Percentiles rank a stretch among this genome's conserved stretches.
phyloP scores from a whole-genome alignment of 2,888 invertebrate species.

The Rosalia funebris region DNA sequence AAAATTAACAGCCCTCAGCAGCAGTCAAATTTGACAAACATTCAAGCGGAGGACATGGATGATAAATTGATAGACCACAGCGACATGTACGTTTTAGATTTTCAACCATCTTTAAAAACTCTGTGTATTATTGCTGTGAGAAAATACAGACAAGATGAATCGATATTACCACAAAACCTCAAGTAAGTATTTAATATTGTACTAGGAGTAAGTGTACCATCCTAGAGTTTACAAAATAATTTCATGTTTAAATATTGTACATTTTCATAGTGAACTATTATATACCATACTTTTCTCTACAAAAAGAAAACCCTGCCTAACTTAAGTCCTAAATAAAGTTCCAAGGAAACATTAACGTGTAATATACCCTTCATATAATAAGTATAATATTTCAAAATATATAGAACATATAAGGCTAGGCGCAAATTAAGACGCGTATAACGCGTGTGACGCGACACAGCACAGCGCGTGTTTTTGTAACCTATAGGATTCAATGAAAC shows the following conservation, averaged over 20 bases:
- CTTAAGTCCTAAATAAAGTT: background rate
- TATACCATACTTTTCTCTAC: background rate
- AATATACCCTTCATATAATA: background rate
- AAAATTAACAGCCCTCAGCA: constrained; percentile 38
- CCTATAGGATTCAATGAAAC: too few species aligned
- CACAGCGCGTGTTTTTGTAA: too few species aligned
- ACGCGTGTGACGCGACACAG: too few species aligned
- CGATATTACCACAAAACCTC: constrained; percentile 72
- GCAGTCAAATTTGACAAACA: constrained; percentile 15
- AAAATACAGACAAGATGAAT: constrained; percentile 72
- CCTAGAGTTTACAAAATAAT: background rate
- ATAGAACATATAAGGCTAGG: too few species aligned
- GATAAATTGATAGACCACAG: constrained; percentile 78
- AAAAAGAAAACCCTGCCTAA: background rate
- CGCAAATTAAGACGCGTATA: too few species aligned
- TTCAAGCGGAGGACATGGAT: constrained; percentile 54
- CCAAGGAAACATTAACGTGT: background rate
- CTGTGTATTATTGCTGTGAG: constrained; percentile 75
- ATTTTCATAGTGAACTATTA: background rate
- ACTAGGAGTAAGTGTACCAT: background rate
- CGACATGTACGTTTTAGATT: constrained; percentile 85
- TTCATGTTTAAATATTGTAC: background rate
- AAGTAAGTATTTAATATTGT: constrained; percentile 65
- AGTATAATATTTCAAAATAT: too few species aligned
- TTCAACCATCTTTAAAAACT: constrained; percentile 79